Percentiles rank a stretch among this genome's conserved stretches.
Evolutionary conservation across 2,113 vertebrate genomes (phyloP).

Genomic region (Rhodinocichla rosea): DNA sequence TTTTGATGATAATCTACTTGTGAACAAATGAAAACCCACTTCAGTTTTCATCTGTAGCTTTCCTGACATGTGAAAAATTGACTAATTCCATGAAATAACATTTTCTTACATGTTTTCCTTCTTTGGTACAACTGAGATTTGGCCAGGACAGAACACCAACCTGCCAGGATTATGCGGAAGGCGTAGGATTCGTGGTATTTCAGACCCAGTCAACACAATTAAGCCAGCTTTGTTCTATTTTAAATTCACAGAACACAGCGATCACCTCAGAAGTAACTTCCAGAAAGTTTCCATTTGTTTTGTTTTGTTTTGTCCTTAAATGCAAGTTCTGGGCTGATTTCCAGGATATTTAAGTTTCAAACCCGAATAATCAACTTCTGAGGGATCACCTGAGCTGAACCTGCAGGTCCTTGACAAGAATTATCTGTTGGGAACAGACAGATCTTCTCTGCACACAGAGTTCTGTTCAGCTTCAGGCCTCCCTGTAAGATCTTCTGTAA

Average conservation of each 20-base stretch:
- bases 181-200: constrained; percentile 8
- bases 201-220: constrained; percentile 29
- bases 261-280: constrained; percentile 8
- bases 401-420: neutral
- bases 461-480: neutral
- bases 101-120: constrained; percentile 2
- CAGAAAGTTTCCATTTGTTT: constrained; percentile 9
- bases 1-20: neutral
- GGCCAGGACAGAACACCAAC: neutral
- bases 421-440: neutral
- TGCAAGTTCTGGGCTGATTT: neutral
- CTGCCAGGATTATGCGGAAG: constrained; percentile 41
- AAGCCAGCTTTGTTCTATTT: constrained; percentile 52
- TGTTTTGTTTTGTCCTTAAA: neutral
- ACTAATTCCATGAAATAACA: neutral
- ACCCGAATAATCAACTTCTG: neutral
- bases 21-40: neutral
- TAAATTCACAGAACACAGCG: neutral
- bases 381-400: neutral
- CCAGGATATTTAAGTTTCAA: neutral
- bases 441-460: neutral
- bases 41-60: neutral
- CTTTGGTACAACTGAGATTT: constrained; percentile 26
- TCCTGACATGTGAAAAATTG: neutral
- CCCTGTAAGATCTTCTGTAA: neutral